phyloP scores from a whole-genome alignment of 1,140 invertebrate genomes.

The Pogonomyrmex californicus region DNA sequence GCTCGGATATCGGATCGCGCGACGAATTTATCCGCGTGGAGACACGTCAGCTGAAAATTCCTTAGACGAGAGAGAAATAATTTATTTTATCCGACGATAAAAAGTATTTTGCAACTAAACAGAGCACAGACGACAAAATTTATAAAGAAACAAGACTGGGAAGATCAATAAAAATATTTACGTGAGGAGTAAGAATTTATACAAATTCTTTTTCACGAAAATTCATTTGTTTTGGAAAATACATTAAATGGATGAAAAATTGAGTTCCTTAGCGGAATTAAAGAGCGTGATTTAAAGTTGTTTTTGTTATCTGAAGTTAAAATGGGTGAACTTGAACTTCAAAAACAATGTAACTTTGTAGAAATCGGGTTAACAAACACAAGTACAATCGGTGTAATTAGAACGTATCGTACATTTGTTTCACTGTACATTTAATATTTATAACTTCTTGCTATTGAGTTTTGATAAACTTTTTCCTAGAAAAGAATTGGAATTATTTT shows the following conservation, averaged over 20 bases:
- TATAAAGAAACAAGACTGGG: neutral
- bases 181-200: too few species aligned
- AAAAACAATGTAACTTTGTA: conserved; percentile 22
- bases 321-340: conserved; percentile 25
- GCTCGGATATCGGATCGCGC: neutral
- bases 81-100: neutral
- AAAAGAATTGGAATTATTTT: neutral
- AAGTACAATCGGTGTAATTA: neutral
- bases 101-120: neutral
- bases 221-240: neutral
- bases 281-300: neutral
- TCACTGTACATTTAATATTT: neutral
- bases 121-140: neutral
- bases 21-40: neutral
- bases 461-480: neutral
- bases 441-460: neutral
- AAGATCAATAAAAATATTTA: neutral
- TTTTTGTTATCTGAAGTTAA: conserved; percentile 19
- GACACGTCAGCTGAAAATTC: neutral
- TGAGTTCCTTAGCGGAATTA: neutral
- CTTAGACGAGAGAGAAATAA: neutral
- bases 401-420: neutral
- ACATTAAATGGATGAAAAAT: neutral
- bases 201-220: neutral
- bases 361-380: neutral